Evolutionary conservation across 2,797 vertebrate genomes (phyloP).

Genomic region (Galago senegalensis): DNA sequence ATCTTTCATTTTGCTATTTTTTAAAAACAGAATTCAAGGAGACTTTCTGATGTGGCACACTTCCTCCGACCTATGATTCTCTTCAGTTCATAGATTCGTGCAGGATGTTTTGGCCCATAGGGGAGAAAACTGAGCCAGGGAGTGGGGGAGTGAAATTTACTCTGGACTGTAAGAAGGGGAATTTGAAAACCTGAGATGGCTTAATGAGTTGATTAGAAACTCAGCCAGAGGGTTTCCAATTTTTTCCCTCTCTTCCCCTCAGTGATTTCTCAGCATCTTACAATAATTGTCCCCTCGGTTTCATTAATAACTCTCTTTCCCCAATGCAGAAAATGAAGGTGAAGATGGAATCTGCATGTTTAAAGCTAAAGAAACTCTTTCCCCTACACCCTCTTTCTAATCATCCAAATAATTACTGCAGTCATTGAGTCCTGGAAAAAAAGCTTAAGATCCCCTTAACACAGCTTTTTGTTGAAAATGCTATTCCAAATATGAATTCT

Average conservation of each 20-base stretch:
- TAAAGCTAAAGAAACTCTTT: slow-evolving; percentile 5
- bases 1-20: slow-evolving; percentile 19
- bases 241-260: not conserved
- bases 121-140: not conserved
- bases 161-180: not conserved
- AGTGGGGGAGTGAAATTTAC: not conserved
- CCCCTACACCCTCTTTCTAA: not conserved
- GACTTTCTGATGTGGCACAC: slow-evolving; percentile 28
- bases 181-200: not conserved
- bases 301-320: not conserved
- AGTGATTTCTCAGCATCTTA: not conserved
- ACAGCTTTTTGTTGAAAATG: slow-evolving; percentile 45
- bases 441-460: slow-evolving; percentile 31
- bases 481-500: slow-evolving; percentile 53
- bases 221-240: not conserved
- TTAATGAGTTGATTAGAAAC: not conserved
- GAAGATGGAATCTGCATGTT: not conserved
- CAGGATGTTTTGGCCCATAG: not conserved
- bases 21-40: slow-evolving; percentile 39
- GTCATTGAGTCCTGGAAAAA: not conserved
- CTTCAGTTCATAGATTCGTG: not conserved
- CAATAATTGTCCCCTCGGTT: not conserved
- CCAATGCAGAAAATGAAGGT: not conserved
- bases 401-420: not conserved
- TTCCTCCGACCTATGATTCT: not conserved